A percentile compares a stretch with the other conserved stretches of the same genome.
Conservation (phyloP, 2,888 invertebrate genomes). For the Sussaba pulchella region DNA sequence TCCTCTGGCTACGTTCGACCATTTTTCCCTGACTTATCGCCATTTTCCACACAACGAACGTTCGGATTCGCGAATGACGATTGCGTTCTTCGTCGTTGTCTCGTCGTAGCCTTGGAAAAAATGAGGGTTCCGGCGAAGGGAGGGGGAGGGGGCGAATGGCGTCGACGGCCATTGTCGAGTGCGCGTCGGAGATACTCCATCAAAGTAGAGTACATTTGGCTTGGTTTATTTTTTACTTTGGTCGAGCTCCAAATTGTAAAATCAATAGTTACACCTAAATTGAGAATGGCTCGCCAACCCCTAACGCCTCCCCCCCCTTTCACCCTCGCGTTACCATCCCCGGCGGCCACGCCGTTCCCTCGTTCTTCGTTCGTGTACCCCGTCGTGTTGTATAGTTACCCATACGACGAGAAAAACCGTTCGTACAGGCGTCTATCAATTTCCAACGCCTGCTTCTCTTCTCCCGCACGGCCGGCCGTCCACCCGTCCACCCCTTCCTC, state of each 20-base stretch:
- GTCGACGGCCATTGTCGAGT: conserved; percentile 40
- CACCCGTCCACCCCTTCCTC: conserved; percentile 20
- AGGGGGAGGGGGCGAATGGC: conserved; percentile 53
- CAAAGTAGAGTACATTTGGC: conserved; percentile 84
- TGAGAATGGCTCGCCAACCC: conserved; percentile 78
- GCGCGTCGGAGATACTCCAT: conserved; percentile 81
- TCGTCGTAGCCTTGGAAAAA: conserved; percentile 43
- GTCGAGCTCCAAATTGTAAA: conserved; percentile 84
- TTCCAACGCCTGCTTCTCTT: conserved; percentile 46
- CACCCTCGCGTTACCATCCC: conserved; percentile 27
- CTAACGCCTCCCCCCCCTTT: conserved; percentile 23
- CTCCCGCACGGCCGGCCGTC: conserved; percentile 48
- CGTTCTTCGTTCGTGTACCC: too few species aligned
- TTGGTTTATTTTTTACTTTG: conserved; percentile 84
- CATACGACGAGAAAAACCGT: too few species aligned
- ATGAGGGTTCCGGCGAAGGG: conserved; percentile 58
- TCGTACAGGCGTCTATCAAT: conserved; percentile 47
- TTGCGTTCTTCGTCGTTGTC: conserved; percentile 37
- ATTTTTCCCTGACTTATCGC: too few species aligned
- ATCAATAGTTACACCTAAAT: conserved; percentile 84
- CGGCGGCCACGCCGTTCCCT: too few species aligned
- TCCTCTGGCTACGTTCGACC: too few species aligned
- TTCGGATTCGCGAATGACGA: too few species aligned
- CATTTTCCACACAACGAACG: too few species aligned
- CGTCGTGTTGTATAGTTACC: too few species aligned